phyloP scores from a whole-genome alignment of 2,113 vertebrate genomes.

The Mirza zaza region DNA sequence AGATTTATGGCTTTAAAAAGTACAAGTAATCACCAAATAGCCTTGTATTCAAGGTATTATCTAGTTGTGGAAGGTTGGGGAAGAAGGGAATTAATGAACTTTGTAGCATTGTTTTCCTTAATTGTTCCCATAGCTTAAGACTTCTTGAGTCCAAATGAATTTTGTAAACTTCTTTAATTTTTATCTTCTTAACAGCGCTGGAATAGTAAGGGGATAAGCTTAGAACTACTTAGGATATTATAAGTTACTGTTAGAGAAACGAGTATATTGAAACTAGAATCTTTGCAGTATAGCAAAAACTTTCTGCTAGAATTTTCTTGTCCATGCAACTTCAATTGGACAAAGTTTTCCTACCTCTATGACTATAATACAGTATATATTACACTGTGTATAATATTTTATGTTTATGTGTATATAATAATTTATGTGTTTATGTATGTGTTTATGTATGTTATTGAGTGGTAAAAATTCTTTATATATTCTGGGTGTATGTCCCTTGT shows the following conservation, averaged over 20 bases:
- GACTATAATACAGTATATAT: background rate
- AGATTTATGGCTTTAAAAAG: background rate
- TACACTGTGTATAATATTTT: background rate
- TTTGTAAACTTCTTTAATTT: slow-evolving; percentile 1
- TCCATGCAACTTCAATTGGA: background rate
- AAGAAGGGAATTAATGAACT: background rate
- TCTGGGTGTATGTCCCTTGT: background rate
- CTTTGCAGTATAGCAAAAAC: background rate
- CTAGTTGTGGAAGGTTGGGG: background rate
- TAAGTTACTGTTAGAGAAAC: background rate
- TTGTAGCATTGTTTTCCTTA: background rate
- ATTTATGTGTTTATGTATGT: background rate
- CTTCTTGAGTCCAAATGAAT: background rate
- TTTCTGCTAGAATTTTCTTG: background rate
- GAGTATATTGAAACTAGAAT: background rate
- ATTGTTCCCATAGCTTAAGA: background rate
- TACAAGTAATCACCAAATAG: background rate
- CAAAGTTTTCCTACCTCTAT: background rate
- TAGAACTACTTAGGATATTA: background rate
- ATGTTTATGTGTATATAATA: background rate
- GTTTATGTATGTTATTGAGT: background rate
- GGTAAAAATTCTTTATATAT: background rate
- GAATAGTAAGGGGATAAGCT: background rate
- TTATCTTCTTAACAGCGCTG: background rate
- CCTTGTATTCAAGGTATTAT: background rate